Evolutionary conservation across 2,113 vertebrate genomes (phyloP), one percentile per base, ranked within the genome.

Genomic region (Ancistrus triradiatus): DNA sequence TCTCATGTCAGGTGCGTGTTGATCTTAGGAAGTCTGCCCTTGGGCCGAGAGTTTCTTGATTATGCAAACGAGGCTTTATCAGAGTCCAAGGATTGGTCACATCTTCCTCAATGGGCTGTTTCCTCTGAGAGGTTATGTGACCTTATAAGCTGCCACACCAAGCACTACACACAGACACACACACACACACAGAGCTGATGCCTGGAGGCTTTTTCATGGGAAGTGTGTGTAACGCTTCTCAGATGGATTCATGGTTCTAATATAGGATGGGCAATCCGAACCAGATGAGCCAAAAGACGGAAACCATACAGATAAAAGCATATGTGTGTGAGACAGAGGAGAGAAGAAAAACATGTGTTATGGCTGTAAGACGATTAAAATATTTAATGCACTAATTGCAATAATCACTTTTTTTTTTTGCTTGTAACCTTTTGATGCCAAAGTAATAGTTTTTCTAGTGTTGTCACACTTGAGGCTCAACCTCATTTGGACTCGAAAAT

Each of bases 11-110:
- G n/a, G n/a, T n/a, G n/a, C n/a, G n/a, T n/a, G n/a, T 44, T 61
- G 28, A 61, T 49, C 13, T 27, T 17, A 4, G 21, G 37, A 42
- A 61, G 24, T n/a, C 42, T 7, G 48, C 35, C 60, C 15, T 21
- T 38, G 48, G 48, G 10, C 82, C 87, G 86, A 88, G 85, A 88
- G 86, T 88, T 90, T 90, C 88, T 82, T 86, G 76, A 86, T 85
- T 79, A 84, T 88, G 69, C 87, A 89, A 90, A 89, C 79, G 65
- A 80, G 84, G 82, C 75, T 85, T 84, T 88, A 75, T 78, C 80
- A 81, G 73, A 72, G 86, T 86, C 83, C 82, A 53, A 68, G 18
- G 88, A 91, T 90, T 89, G 86, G 90, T 89, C 89, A 91, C 81
- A 86, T 88, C 90, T 90, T 91, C 88, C 85, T 88, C 57, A 47